Percentiles rank a stretch among this genome's conserved stretches.
Conservation (phyloP, 2,113 vertebrate species). For the Oreochromis niloticus region DNA sequence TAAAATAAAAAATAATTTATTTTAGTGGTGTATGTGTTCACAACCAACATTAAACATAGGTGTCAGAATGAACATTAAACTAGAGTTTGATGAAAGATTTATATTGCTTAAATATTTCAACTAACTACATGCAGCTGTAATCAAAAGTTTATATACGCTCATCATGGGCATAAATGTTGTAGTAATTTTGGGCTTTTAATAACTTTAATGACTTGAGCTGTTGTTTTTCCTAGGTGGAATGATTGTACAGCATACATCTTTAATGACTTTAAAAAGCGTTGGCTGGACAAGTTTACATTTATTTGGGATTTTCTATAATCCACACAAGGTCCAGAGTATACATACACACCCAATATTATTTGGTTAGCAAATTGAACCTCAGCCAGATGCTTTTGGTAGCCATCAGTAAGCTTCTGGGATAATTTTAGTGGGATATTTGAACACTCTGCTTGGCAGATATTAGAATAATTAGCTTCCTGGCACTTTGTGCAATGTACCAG, state of each 20-base stretch:
- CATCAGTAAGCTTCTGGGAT: background rate
- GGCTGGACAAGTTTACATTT: background rate
- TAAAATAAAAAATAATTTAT: rapidly evolving
- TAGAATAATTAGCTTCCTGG: background rate
- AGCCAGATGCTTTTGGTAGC: background rate
- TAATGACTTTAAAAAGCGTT: background rate
- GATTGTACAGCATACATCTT: background rate
- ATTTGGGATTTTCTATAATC: background rate
- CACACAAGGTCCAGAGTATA: background rate
- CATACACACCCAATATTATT: background rate
- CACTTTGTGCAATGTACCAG: rapidly evolving
- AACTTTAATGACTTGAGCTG: background rate
- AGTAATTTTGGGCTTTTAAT: rapidly evolving
- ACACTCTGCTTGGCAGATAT: background rate
- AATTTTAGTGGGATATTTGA: background rate
- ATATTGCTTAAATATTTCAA: background rate
- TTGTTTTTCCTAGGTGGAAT: background rate
- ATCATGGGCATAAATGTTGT: background rate
- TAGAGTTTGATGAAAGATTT: background rate
- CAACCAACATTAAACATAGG: background rate
- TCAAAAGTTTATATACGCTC: background rate
- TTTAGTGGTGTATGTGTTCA: background rate
- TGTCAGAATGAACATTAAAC: background rate
- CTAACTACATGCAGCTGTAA: background rate
- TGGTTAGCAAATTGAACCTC: background rate